phyloP scores from a whole-genome alignment of 2,113 vertebrate genomes.

The Cavia aperea region DNA sequence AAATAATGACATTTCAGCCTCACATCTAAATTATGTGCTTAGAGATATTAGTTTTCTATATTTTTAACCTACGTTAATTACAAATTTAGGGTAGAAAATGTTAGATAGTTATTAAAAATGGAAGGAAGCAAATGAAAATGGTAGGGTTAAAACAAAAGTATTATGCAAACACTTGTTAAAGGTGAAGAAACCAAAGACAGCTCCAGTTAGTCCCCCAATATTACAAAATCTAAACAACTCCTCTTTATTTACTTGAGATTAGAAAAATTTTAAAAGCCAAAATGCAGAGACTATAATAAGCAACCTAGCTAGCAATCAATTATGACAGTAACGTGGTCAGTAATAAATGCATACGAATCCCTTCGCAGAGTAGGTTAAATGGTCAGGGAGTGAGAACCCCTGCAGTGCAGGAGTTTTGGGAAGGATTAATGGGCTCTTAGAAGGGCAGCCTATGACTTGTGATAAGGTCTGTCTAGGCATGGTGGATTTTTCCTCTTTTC shows the following conservation, averaged over 20 bases:
- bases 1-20: background rate
- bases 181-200: background rate
- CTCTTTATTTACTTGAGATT: background rate
- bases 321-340: background rate
- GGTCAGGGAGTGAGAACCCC: background rate
- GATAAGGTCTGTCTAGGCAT: background rate
- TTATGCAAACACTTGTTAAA: background rate
- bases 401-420: background rate
- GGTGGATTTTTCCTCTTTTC: background rate
- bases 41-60: background rate
- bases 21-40: background rate
- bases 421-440: background rate
- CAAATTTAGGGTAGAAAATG: background rate
- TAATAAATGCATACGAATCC: background rate
- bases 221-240: background rate
- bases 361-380: background rate
- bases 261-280: background rate
- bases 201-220: background rate
- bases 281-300: background rate
- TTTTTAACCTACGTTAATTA: background rate
- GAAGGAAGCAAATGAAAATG: background rate
- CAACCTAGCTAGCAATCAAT: background rate
- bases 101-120: background rate
- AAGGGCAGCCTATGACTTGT: background rate
- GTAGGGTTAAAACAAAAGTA: background rate